phyloP scores from a whole-genome alignment of 2,113 vertebrate genomes.

The Amphiprion percula region DNA sequence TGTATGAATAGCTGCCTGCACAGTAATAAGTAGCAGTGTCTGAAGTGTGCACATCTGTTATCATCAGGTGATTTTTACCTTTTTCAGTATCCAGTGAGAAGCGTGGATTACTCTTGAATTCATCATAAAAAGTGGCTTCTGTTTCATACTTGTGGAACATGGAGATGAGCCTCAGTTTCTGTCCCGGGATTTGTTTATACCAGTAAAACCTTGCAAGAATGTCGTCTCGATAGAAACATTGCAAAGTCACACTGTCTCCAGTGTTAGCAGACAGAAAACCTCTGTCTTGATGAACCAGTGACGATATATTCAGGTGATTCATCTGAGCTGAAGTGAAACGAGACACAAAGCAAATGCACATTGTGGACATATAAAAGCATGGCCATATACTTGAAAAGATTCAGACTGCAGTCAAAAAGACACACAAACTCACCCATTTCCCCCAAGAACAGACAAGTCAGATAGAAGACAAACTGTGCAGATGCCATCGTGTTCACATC shows the following conservation, averaged over 20 bases:
- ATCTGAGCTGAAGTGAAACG: background rate
- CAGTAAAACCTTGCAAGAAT: conserved; percentile 22
- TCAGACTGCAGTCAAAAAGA: background rate
- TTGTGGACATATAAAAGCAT: background rate
- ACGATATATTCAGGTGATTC: too few relatives aligned
- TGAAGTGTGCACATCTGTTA: background rate
- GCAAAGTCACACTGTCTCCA: conserved; percentile 17
- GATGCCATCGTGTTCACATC: conserved; percentile 12
- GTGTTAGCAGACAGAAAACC: conserved; percentile 5
- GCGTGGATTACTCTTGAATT: conserved; percentile 43
- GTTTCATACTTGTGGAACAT: conserved; percentile 2
- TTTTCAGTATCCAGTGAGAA: background rate
- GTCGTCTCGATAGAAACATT: conserved; percentile 8
- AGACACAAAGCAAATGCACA: background rate
- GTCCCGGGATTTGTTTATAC: conserved; percentile 58
- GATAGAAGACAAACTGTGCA: background rate
- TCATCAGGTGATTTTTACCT: conserved; percentile 32
- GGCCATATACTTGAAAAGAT: background rate
- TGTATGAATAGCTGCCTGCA: background rate
- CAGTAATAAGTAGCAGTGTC: conserved; percentile 66
- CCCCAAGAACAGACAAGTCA: conserved; percentile 19
- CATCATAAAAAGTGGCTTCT: background rate
- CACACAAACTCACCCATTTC: conserved; percentile 3
- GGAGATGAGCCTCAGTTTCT: conserved; percentile 46
- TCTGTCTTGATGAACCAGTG: background rate